These are phyloP conservation scores for Alauda arvensis DNA, from an alignment of 2,797 vertebrate species.

Conservation along the genomic window DNA sequence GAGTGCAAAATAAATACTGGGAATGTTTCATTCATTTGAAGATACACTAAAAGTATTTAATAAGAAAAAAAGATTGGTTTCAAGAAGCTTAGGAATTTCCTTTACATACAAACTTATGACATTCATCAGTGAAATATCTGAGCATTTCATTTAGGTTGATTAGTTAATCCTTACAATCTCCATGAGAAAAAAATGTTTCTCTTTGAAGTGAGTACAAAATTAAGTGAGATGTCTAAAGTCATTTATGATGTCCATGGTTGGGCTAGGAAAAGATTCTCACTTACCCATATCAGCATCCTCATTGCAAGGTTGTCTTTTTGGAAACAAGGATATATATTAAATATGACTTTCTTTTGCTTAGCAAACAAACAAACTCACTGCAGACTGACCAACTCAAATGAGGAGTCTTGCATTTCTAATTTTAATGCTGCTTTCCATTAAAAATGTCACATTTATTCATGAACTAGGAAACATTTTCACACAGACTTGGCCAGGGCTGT, in stretches of 20 bases:
- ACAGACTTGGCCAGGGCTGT: background rate
- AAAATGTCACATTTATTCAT: background rate
- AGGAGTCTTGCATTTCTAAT: background rate
- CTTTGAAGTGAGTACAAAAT: background rate
- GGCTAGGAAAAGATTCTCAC: slow-evolving; percentile 51
- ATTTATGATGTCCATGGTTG: slow-evolving; percentile 29
- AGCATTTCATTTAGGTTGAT: background rate
- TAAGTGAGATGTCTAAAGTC: background rate
- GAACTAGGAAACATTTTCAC: background rate
- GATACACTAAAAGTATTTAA: background rate
- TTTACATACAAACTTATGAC: background rate
- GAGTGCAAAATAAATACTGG: background rate
- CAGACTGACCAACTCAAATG: slow-evolving; percentile 7
- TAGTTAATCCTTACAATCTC: background rate
- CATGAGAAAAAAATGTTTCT: background rate
- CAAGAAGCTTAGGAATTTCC: background rate
- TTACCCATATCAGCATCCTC: slow-evolving; percentile 57
- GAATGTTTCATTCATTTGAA: background rate
- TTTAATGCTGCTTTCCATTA: background rate
- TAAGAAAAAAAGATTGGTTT: background rate
- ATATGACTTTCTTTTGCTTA: slow-evolving; percentile 32
- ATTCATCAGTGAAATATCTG: background rate
- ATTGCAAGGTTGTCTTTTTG: slow-evolving; percentile 63
- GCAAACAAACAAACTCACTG: slow-evolving; percentile 25
- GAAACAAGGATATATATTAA: slow-evolving; percentile 62